Conservation (phyloP, 2,888 invertebrate genomes). For the Tenthredo amoena region DNA sequence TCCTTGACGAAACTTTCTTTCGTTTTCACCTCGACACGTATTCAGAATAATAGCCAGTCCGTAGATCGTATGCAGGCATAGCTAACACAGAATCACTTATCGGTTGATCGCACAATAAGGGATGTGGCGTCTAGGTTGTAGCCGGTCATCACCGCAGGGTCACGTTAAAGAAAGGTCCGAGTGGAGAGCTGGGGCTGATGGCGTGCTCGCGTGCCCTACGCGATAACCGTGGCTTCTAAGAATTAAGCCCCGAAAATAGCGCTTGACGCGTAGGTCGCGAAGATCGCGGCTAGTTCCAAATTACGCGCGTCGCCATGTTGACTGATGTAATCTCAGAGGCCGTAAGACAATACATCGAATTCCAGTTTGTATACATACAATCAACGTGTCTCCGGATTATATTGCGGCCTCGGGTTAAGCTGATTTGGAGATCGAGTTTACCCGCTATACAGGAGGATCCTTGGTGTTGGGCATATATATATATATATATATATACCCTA, state of each 20-base stretch:
- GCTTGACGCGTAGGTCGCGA: conserved; percentile 30
- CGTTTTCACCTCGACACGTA: neutral
- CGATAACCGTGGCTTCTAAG: conserved; percentile 33
- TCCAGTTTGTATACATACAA: neutral
- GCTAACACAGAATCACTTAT: conserved; percentile 1
- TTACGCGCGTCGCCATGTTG: neutral
- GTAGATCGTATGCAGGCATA: neutral
- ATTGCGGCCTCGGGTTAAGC: neutral
- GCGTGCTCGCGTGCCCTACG: conserved; percentile 39
- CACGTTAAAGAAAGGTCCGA: conserved; percentile 10
- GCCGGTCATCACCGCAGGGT: conserved; percentile 44
- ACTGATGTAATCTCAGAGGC: neutral
- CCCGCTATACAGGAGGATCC: neutral
- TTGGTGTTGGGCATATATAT: neutral
- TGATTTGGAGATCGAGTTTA: conserved; percentile 8
- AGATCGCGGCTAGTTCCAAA: conserved; percentile 31
- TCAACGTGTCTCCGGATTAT: conserved; percentile 10
- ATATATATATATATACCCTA: no score
- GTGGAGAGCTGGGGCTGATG: neutral
- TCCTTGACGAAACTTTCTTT: neutral
- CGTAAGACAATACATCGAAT: neutral
- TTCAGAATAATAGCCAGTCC: neutral
- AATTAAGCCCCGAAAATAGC: conserved; percentile 41
- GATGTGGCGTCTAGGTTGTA: conserved; percentile 8
- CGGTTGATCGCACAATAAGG: conserved; percentile 22